Percentiles rank a stretch among this genome's conserved stretches.
These are phyloP conservation scores for Corydoras sp. DNA, from an alignment of 2,113 vertebrate species.

Conservation along the genomic window DNA sequence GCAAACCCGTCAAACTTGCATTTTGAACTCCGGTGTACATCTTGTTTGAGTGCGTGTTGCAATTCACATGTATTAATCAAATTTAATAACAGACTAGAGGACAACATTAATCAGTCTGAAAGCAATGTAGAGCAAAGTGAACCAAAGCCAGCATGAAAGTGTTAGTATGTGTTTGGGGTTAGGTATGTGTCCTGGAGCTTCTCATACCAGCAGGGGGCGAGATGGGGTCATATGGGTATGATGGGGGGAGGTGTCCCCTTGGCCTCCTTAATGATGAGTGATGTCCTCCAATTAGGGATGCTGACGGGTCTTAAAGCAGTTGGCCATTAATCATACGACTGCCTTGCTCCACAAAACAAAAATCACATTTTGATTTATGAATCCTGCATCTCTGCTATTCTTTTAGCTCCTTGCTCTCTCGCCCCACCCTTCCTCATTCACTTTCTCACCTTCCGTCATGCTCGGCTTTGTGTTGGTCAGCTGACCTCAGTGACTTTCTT, in stretches of 20 bases:
- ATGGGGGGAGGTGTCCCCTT: conserved; percentile 48
- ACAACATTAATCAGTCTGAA: too few species aligned
- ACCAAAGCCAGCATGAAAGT: neutral
- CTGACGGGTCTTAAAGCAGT: conserved; percentile 66
- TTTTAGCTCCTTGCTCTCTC: conserved; percentile 14
- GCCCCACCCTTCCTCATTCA: conserved; percentile 7
- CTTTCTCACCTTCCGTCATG: conserved; percentile 34
- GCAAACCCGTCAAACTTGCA: too few species aligned
- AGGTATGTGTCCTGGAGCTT: conserved; percentile 31
- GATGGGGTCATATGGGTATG: conserved; percentile 48
- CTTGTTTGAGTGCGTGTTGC: too few species aligned
- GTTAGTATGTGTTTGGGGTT: neutral
- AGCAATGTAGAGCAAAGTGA: too few species aligned
- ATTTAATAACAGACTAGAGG: too few species aligned
- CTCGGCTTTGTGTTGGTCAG: conserved; percentile 47
- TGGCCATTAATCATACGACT: conserved; percentile 67
- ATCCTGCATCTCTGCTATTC: conserved; percentile 47
- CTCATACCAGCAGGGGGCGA: conserved; percentile 40
- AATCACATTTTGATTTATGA: conserved; percentile 69
- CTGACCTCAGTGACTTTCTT: conserved; percentile 48
- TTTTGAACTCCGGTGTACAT: too few species aligned
- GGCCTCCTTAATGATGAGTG: conserved; percentile 71
- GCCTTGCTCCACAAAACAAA: conserved; percentile 56
- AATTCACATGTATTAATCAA: too few species aligned
- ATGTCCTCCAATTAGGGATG: conserved; percentile 72